A percentile compares a stretch with the other conserved stretches of the same genome.
These are phyloP conservation scores for Hemicordylus capensis DNA, from an alignment of 2,113 vertebrate species.

Conservation along the genomic window DNA sequence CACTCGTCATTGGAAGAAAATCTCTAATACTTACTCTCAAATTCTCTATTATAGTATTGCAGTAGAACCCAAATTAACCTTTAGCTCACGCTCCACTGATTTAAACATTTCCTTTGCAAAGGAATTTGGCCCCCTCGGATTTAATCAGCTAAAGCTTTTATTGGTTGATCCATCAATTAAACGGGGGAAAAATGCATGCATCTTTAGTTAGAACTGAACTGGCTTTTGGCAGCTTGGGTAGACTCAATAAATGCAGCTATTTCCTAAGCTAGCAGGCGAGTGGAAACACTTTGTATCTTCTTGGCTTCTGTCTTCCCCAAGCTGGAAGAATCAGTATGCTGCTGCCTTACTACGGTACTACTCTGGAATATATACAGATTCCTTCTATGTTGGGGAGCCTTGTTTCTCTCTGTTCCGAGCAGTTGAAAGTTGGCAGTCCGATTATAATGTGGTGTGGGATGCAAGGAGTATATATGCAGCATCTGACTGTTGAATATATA, in stretches of 20 bases:
- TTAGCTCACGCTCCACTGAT: not conserved
- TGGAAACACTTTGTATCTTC: too few relatives aligned
- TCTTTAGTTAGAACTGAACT: not conserved
- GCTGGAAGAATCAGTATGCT: not conserved
- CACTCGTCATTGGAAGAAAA: not conserved
- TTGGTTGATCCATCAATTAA: not conserved
- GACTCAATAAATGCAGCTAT: not conserved
- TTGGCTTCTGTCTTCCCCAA: not conserved
- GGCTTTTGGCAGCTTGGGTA: not conserved
- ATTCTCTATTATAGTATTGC: not conserved
- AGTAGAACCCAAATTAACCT: not conserved
- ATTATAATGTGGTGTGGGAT: not conserved
- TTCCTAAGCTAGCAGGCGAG: not conserved
- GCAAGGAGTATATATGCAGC: not conserved
- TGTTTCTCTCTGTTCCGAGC: not conserved
- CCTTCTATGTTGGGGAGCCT: too few relatives aligned
- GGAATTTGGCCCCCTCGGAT: not conserved
- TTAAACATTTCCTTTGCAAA: not conserved
- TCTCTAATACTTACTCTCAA: not conserved
- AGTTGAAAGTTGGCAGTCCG: not conserved
- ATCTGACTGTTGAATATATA: not conserved
- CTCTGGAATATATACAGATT: not conserved
- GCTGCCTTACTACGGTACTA: too few relatives aligned
- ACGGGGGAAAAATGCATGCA: not conserved
- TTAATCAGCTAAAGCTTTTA: not conserved